A percentile compares a stretch with the other conserved stretches of the same genome.
These are phyloP conservation scores for Crotalus horridus DNA, from an alignment of 2,113 vertebrate species.

Conservation along the genomic window DNA sequence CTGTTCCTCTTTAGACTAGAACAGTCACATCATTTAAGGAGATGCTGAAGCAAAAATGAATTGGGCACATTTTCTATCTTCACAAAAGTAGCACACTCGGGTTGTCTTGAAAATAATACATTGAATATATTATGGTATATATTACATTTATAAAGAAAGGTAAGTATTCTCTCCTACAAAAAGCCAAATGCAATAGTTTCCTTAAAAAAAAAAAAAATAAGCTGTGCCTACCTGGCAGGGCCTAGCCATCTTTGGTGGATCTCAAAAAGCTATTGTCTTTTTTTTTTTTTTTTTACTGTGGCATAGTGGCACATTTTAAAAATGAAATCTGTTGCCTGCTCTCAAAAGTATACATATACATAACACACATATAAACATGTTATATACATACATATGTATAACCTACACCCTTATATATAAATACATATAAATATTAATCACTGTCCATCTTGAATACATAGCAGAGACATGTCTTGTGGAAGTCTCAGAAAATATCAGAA, in stretches of 20 bases:
- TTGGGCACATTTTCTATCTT: conserved; percentile 52
- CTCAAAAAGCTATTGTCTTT: neutral
- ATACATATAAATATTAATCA: no score
- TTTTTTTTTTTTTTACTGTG: no score
- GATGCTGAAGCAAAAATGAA: conserved; percentile 48
- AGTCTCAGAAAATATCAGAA: neutral
- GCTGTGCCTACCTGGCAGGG: neutral
- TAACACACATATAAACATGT: no score
- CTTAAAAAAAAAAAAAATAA: neutral
- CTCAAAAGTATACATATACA: no score
- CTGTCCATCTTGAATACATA: no score
- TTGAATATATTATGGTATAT: conserved; percentile 52
- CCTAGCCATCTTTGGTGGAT: neutral
- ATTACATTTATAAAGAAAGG: conserved; percentile 33
- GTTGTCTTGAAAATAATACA: conserved; percentile 41
- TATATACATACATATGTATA: no score
- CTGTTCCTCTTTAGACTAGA: conserved; percentile 58
- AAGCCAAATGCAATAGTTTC: conserved; percentile 36
- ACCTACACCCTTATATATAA: no score
- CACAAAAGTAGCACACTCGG: conserved; percentile 41
- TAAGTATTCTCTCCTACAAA: conserved; percentile 39
- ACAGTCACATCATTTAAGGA: conserved; percentile 61
- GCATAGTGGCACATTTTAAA: no score
- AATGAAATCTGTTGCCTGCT: no score
- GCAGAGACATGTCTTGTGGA: neutral